Conservation (phyloP, 1,140 invertebrate genomes). For the Ruditapes philippinarum region DNA sequence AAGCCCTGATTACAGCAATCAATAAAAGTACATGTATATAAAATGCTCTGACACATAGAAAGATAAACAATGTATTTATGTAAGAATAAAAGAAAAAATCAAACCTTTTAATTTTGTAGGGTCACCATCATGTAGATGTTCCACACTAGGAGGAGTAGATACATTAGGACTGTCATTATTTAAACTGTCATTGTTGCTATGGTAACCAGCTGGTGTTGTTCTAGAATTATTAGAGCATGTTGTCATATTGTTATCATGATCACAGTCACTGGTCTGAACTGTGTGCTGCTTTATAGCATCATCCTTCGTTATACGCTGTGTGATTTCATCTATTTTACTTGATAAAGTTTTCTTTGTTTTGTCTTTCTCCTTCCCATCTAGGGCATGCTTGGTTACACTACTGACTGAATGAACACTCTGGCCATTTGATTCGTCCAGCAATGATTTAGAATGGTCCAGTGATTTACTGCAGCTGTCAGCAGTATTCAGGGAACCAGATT, state of each 20-base stretch:
- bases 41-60: not conserved
- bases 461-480: not conserved
- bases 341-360: constrained; percentile 62
- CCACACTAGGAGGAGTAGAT: not conserved
- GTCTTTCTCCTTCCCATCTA: constrained; percentile 45
- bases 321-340: constrained; percentile 63
- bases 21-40: not conserved
- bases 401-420: not conserved
- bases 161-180: not conserved
- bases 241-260: not conserved
- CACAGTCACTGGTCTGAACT: constrained; percentile 17
- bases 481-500: not conserved
- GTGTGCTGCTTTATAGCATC: constrained; percentile 55
- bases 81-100: too few species aligned
- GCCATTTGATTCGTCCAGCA: not conserved
- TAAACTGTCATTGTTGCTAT: not conserved
- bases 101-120: constrained; percentile 36
- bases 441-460: not conserved
- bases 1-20: too few species aligned
- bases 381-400: not conserved
- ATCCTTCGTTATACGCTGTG: constrained; percentile 59
- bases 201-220: not conserved
- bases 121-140: constrained; percentile 28
- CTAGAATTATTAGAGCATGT: not conserved
- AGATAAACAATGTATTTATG: not conserved